phyloP scores from a whole-genome alignment of 2,888 invertebrate species.

The Kryphioiulus occultus region DNA sequence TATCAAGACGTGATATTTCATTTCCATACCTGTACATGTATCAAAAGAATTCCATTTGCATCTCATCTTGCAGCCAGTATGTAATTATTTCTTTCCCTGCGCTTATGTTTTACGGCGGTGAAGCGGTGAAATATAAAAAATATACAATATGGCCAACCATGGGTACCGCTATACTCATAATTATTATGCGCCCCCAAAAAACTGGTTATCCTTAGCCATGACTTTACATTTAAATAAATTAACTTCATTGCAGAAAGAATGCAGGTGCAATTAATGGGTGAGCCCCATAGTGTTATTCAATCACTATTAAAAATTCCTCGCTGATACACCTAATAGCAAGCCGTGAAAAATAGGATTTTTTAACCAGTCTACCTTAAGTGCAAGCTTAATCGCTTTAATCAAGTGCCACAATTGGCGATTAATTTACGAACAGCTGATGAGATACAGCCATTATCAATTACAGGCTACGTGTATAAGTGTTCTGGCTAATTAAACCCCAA shows the following conservation, averaged over 20 bases:
- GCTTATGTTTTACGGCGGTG: not conserved
- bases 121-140: not conserved
- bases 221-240: not conserved
- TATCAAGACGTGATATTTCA: not conserved
- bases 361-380: not conserved
- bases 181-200: not conserved
- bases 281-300: constrained; percentile 1
- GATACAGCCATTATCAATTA: not conserved
- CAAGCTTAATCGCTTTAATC: not conserved
- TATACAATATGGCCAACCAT: not conserved
- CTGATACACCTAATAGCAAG: not conserved
- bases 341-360: not conserved
- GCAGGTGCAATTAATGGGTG: not conserved
- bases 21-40: not conserved
- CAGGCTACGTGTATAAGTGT: not conserved
- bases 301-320: not conserved
- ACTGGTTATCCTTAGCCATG: not conserved
- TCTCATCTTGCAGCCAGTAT: no score
- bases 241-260: not conserved
- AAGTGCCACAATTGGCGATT: not conserved
- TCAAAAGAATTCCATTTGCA: not conserved
- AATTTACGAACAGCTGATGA: not conserved
- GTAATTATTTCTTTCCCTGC: not conserved
- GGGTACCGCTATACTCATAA: not conserved
- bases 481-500: not conserved